Base-by-base conservation (phyloP, 2,113 vertebrate species). In the Odocoileus hemionus region DNA sequence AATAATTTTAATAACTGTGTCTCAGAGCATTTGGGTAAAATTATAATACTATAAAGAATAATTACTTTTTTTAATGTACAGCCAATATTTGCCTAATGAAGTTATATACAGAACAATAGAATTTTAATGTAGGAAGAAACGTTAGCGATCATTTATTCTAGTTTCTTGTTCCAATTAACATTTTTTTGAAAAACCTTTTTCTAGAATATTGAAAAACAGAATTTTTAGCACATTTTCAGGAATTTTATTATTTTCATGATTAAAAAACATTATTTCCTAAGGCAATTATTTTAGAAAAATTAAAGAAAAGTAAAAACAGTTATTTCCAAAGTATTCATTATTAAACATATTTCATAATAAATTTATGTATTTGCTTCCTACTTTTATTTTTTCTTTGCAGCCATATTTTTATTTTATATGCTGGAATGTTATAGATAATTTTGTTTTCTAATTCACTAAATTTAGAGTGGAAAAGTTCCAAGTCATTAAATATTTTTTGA, bases 11-110 rank as follows among this genome's bases (percentile, higher is more conserved):
- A 61, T 91, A 57, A 79, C 76, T 92, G 3, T 57, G 39, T 67
- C 52, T 91, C 45, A 96, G 87, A 61, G 88, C 52, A 93, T 60
- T 88, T 92, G 33, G 6, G 7, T 80, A 90, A 92, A 95, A 74
- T 61, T 94, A 2, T 55, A 87, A 94, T 84, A 3, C 25, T 94
- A 47, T 43, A 88, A 97, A 84, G 30, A 82, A 92, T 92, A 92
- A 90, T 61, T 74, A 61, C 8, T 80, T 70, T 90, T 90, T 91
- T 91, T 5, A 58, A 80, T 50, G 43, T 92, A n/a, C 0, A 74
- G 33, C 14, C 52, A 92, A 50, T 91, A 82, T 33, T 95, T 85
- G 85, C 16, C 45, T 90, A 96, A 93, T 95, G 39, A 97, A 87
- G 9, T 92, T 95, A 39, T 21, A 47, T 45, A 82, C 1, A 36